Base-by-base conservation (phyloP, 1,140 invertebrate genomes). In the Philaenus spumarius region DNA sequence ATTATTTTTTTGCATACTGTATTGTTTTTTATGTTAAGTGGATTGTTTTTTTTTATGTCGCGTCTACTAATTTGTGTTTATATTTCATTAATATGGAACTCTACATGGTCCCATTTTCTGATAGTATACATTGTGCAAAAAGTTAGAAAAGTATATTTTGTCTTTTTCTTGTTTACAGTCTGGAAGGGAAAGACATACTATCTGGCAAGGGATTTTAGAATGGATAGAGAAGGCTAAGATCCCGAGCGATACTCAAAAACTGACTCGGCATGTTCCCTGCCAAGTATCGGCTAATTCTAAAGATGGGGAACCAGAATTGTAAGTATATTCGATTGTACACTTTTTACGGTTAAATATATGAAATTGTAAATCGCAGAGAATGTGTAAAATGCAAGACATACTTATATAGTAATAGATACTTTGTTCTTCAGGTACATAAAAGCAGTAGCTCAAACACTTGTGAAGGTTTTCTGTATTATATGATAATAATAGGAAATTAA, bases 141-240 rank as follows among this genome's bases (percentile, higher is more conserved):
- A 7, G 24, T 20, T 17, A 14, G 14, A 14, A 15, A 43, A 39
- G 14, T 46, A 54, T 7, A 54, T 35, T 43, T 54, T 22, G 20
- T 30, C 52, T 30, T 45, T 22, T 37, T 35, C 11, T n/a, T 57
- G n/a, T 48, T 39, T 63, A 7, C 46, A 68, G 67, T 57, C 39
- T 40, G 59, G 60, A 34, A 68, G 80, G 39, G 83, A 87, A 61
- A 76, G 86, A 39, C 81, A 80, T 15, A 84, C 80, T 39, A 91
- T 95, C 68, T 94, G 91, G 91, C 82, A 83, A 64, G 93, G 93
- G 9, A 75, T 88, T 0, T 71, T 96, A 2, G 93, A 96, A 73
- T 96, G 92, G 89, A 85, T 91, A 63, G 93, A 96, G 67, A 95
- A 95, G 70, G 78, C 80, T 30, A 87, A 86, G 64, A 43, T 37